Base-by-base conservation (phyloP, 2,888 invertebrate species). In the Campopleginae sp. region DNA sequence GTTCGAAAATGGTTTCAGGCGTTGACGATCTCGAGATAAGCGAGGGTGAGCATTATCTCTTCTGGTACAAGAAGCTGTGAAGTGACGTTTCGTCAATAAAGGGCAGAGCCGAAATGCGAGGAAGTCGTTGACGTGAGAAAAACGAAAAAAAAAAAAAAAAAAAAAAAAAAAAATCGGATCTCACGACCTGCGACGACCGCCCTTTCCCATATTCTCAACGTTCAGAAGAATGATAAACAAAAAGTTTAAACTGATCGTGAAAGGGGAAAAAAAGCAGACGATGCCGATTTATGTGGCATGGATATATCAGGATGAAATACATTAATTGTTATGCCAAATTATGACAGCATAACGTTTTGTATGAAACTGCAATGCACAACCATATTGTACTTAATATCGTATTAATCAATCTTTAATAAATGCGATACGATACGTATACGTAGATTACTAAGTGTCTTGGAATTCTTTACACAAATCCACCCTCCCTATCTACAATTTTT, bases 41-140 rank as follows among this genome's bases (percentile, higher is more conserved):
- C 94, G 97, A 98, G 90, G 97, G 98, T 27, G 98, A 98, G 92
- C 97, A 98, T 92, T 98, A 98, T 92, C 95, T 98, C 71, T 98
- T 98, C 94, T 98, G 98, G 98, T 98, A 98, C 94, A 98, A 98
- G 95, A 98, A 98, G 94, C 95, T 98, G 94, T 98, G 93, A 94
- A 89, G 42, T 66, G 68, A 10, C 14, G 51, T 10, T 42, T 54
- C 27, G 58, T 42, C 23, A 54, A 63, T 63, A 65, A 68, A 68
- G 58, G 80, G 68, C 51, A 66, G 76, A 80, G 79, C 76, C 82
- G 58, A 66, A 80, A 61, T 68, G 51, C 33, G 71, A 83, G 70
- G 46, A 76, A 68, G 79, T 74, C 58, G 48, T 38, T 58, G 58
- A 77, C 63, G 42, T 14, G 54, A 61, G 38, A 72, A 65, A 54